phyloP scores from a whole-genome alignment of 1,140 invertebrate species.

The Drosophila melanogaster region DNA sequence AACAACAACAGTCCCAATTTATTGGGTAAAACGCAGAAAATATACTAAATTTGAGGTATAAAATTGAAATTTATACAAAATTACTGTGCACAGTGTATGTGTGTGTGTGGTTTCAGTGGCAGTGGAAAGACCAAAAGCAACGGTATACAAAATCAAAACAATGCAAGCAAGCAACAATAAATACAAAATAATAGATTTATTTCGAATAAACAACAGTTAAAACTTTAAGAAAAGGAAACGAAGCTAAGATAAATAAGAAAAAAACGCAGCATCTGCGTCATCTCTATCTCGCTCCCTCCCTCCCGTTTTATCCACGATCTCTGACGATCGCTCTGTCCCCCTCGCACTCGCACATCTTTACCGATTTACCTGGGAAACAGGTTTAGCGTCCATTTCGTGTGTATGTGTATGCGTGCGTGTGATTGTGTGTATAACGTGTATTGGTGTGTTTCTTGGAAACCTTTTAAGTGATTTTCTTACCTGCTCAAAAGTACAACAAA shows the following conservation, averaged over 20 bases:
- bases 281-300: constrained; percentile 14
- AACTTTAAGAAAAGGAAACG: not conserved
- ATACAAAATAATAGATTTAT: not conserved
- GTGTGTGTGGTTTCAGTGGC: not conserved
- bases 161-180: no score
- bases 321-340: constrained; percentile 37
- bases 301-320: constrained; percentile 17
- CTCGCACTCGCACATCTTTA: constrained; percentile 43
- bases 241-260: constrained; percentile 15
- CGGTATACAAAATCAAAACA: not conserved
- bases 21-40: not conserved
- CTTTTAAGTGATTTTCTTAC: constrained; percentile 75
- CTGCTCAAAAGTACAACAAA: constrained; percentile 49
- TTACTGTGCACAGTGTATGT: constrained; percentile 17
- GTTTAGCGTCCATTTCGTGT: constrained; percentile 35
- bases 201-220: constrained; percentile 18
- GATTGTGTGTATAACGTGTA: constrained; percentile 8
- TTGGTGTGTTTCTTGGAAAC: constrained; percentile 75
- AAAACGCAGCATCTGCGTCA: constrained; percentile 33
- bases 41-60: constrained; percentile 15
- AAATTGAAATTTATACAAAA: constrained; percentile 14
- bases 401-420: constrained; percentile 1
- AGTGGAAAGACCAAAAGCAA: not conserved
- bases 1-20: constrained; percentile 12
- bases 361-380: constrained; percentile 77